These are phyloP conservation scores for Tolmerus cingulatus DNA, from an alignment of 2,888 invertebrate species.

Conservation along the genomic window DNA sequence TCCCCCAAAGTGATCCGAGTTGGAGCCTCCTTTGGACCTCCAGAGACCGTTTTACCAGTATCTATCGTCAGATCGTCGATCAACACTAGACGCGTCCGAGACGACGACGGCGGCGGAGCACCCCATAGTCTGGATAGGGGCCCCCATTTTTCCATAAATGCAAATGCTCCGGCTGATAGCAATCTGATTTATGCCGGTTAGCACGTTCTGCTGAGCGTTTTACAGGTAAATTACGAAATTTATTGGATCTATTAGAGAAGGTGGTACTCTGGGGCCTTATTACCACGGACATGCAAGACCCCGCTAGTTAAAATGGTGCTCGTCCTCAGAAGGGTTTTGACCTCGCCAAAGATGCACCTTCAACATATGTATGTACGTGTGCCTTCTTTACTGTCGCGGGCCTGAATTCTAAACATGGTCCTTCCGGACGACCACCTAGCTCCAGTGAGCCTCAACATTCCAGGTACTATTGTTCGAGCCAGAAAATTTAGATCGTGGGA, in stretches of 20 bases:
- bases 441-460: background rate
- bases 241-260: constrained; percentile 32
- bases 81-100: constrained; percentile 36
- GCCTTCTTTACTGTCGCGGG: background rate
- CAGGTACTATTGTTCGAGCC: background rate
- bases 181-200: constrained; percentile 38
- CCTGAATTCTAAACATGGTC: background rate
- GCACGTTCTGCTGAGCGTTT: constrained; percentile 25
- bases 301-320: background rate
- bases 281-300: background rate
- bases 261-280: constrained; percentile 7
- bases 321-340: background rate
- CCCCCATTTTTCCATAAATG: constrained; percentile 33
- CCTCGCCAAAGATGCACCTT: background rate
- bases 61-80: constrained; percentile 36
- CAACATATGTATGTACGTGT: too few species aligned
- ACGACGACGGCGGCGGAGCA: background rate
- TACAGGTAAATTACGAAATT: constrained; percentile 32
- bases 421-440: background rate
- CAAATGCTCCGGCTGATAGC: constrained; percentile 18
- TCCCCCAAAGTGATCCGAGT: background rate
- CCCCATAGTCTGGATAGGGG: background rate
- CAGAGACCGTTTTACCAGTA: background rate
- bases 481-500: background rate
- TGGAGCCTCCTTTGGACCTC: background rate